phyloP scores from a whole-genome alignment of 2,888 invertebrate species.

The Nematopogon swammerdamellus region DNA sequence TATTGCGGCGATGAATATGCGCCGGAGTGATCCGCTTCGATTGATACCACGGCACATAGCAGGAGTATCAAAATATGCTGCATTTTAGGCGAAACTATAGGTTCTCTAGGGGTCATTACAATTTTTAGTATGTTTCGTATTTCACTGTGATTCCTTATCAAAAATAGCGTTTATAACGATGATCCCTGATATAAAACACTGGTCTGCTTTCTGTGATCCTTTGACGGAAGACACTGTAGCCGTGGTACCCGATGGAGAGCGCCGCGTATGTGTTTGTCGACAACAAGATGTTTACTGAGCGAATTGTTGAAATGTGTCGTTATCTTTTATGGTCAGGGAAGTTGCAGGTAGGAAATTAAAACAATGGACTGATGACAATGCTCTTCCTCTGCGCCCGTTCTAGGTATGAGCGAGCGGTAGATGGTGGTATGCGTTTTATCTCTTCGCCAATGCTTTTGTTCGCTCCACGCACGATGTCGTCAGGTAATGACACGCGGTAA shows the following conservation, averaged over 20 bases:
- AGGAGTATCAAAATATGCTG: slow-evolving; percentile 25
- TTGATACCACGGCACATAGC: slow-evolving; percentile 16
- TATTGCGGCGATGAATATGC: slow-evolving; percentile 52
- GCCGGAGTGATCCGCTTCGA: slow-evolving; percentile 37
- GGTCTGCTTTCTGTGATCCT: too few relatives aligned
- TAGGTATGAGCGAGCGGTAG: slow-evolving; percentile 8
- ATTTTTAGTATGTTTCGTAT: slow-evolving; percentile 3
- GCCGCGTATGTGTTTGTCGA: too few relatives aligned
- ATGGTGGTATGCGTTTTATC: slow-evolving; percentile 37
- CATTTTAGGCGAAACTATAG: slow-evolving; percentile 24
- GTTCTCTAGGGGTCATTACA: neutral
- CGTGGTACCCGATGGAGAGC: too few relatives aligned
- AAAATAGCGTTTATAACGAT: too few relatives aligned
- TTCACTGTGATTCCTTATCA: too few relatives aligned
- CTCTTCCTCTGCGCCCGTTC: slow-evolving; percentile 22
- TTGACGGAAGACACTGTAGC: too few relatives aligned
- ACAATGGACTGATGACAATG: slow-evolving; percentile 5
- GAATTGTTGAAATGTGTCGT: too few relatives aligned
- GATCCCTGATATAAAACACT: too few relatives aligned
- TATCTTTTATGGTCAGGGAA: too few relatives aligned
- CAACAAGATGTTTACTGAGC: too few relatives aligned
- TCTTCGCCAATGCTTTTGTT: slow-evolving; percentile 46
- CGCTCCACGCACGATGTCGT: slow-evolving; percentile 50
- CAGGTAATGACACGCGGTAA: slow-evolving; percentile 25
- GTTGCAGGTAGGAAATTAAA: slow-evolving; percentile 27